Evolutionary conservation across 2,888 invertebrate species (phyloP), one percentile per base, ranked within the genome.

Genomic region (Temnothorax rugatulus): DNA sequence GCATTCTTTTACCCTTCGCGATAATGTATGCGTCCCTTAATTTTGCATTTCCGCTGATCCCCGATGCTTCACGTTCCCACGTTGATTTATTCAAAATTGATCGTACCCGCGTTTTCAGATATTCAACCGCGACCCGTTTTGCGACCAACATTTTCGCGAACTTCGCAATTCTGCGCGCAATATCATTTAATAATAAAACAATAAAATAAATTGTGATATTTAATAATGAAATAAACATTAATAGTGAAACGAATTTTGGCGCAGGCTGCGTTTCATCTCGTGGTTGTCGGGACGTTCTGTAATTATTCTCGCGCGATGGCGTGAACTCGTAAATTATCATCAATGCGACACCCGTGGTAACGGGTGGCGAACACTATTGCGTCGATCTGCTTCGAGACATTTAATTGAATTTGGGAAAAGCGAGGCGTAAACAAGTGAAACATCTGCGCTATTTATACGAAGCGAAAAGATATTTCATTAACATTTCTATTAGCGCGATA

Each of bases 271-370:
- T 71, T 79, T 59, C 74, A 81, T 84, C 41, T 15, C 38, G 25
- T 25, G 38, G 59, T 38, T 61, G 74, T 25, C 63, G 50, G 68
- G 50, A 57, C 54, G 52, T 74, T 82, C 86, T 82, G 63, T 83
- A 88, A 89, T 89, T 88, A 90, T 87, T 84, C 84, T 54, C 54
- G 1, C 63, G 52, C 68, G 1, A 54, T 15, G 50, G 75, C 54
- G 81, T 87, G 85, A 88, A 84, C 84, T 89, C 83, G 68, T 83
- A 84, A 88, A 88, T 87, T 87, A 88, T 84, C 85, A 66, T 71
- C 82, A 29, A 50, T 61, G 50, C 15, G 63, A 34, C 63, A 69
- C 41, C 41, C 11, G 85, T 82, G 74, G 85, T 85, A 84, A 83
- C 47, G 79, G 54, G 25, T 81, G 57, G 81, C 81, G 52, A 83